Evolutionary conservation across 2,797 vertebrate species (phyloP).

Genomic region (Takifugu rubripes): DNA sequence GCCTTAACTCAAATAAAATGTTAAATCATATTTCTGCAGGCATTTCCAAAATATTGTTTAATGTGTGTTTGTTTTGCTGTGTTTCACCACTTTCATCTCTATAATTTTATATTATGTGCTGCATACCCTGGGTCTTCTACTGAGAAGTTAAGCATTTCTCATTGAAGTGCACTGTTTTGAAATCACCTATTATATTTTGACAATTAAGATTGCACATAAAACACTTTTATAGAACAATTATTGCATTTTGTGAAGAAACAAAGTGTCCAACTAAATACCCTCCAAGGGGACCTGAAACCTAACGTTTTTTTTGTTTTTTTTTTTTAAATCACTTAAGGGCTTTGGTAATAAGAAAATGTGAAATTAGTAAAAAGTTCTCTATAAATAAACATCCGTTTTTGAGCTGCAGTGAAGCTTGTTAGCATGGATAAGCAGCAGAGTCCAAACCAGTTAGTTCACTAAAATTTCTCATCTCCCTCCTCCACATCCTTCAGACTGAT

Average conservation of each 20-base stretch:
- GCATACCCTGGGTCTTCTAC: no score
- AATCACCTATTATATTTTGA: no score
- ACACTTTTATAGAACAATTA: no score
- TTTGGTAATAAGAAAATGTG: not conserved
- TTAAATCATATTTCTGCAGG: not conserved
- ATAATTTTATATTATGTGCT: no score
- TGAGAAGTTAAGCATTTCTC: no score
- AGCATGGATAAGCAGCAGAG: slow-evolving; percentile 26
- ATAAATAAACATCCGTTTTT: slow-evolving; percentile 22
- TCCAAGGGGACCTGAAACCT: no score
- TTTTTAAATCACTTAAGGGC: slow-evolving; percentile 3
- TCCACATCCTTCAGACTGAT: slow-evolving; percentile 94
- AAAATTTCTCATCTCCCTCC: slow-evolving; percentile 93
- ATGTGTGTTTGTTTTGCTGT: not conserved
- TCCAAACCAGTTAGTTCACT: slow-evolving; percentile 52
- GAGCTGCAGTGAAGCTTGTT: slow-evolving; percentile 1
- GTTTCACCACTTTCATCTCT: no score
- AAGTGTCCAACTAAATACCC: not conserved
- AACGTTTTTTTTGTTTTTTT: no score
- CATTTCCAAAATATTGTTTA: not conserved
- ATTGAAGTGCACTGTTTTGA: no score
- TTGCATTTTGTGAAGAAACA: not conserved
- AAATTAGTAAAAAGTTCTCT: slow-evolving; percentile 6
- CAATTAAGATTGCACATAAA: no score
- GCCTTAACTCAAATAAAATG: no score